Evolutionary conservation across 2,797 vertebrate genomes (phyloP).

Genomic region (Sebastes hopkinsi): DNA sequence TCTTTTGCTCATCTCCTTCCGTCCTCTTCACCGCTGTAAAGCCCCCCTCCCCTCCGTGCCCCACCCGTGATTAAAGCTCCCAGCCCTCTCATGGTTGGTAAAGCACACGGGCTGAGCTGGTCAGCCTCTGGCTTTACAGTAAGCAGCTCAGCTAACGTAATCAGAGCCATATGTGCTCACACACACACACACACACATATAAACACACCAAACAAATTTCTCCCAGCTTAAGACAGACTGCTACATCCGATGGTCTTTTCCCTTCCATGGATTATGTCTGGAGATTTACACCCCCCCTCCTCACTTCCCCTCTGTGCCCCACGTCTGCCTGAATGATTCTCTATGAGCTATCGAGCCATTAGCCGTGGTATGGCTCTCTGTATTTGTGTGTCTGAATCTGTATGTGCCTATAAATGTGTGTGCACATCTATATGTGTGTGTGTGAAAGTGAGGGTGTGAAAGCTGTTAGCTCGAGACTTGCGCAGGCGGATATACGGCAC

Average conservation of each 20-base stretch:
- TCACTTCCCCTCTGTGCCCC: constrained; percentile 5
- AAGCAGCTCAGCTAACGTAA: constrained; percentile 76
- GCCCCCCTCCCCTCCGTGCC: not conserved
- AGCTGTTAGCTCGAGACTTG: constrained; percentile 62
- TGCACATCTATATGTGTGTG: constrained; percentile 26
- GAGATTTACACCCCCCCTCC: constrained; percentile 59
- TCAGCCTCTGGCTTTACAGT: constrained; percentile 71
- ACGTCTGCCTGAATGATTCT: constrained; percentile 55
- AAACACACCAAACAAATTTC: constrained; percentile 56
- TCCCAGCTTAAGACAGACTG: constrained; percentile 63
- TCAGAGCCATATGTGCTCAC: constrained; percentile 63
- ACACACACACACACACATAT: constrained; percentile 29
- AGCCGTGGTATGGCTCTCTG: constrained; percentile 30
- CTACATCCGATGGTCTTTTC: constrained; percentile 70
- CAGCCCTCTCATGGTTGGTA: constrained; percentile 51
- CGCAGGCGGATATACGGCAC: constrained; percentile 65
- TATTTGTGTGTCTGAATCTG: constrained; percentile 45
- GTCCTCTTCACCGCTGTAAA: constrained; percentile 3
- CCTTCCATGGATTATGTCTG: constrained; percentile 70
- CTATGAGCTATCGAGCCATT: constrained; percentile 68
- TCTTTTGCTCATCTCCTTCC: constrained; percentile 57
- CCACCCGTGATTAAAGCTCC: constrained; percentile 62
- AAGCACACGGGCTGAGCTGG: constrained; percentile 61
- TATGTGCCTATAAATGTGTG: constrained; percentile 35
- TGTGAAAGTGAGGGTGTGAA: constrained; percentile 41